Evolutionary conservation across 2,888 invertebrate species (phyloP).

Genomic region (Harpagoxenus sublaevis): DNA sequence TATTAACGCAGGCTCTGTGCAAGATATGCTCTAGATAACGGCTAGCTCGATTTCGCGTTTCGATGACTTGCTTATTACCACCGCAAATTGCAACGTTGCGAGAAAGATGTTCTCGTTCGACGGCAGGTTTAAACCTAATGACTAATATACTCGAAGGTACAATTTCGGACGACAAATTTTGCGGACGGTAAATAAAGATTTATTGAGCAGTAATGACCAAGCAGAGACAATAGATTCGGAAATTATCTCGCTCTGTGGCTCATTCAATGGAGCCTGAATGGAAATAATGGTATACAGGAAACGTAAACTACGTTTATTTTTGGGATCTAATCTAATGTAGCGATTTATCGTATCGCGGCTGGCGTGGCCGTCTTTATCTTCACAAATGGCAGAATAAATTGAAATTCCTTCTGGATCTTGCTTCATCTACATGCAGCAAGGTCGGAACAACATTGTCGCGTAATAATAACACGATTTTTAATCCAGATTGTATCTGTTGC

Average conservation of each 20-base stretch:
- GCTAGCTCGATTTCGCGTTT: not conserved
- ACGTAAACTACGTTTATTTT: conserved; percentile 24
- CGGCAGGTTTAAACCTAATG: conserved; percentile 42
- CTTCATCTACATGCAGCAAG: not conserved
- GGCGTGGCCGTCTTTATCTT: not conserved
- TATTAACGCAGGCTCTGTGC: not conserved
- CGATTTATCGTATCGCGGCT: conserved; percentile 10
- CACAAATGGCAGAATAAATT: conserved; percentile 4
- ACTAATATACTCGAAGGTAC: conserved; percentile 44
- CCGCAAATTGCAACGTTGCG: not conserved
- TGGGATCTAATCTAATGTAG: not conserved
- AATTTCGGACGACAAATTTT: conserved; percentile 38
- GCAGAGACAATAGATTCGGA: conserved; percentile 32
- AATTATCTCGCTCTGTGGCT: conserved; percentile 39
- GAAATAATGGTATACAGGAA: conserved; percentile 23
- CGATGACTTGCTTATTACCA: not conserved
- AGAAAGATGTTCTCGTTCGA: conserved; percentile 5
- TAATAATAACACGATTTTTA: conserved; percentile 29
- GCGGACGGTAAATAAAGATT: conserved; percentile 55
- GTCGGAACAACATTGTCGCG: not conserved
- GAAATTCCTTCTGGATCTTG: not conserved
- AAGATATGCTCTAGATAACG: no score
- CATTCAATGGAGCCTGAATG: conserved; percentile 21
- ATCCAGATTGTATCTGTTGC: conserved; percentile 20
- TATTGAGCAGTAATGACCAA: conserved; percentile 36